Percentiles rank a stretch among this genome's conserved stretches.
These are phyloP conservation scores for Hermetia illucens DNA, from an alignment of 1,140 invertebrate species.

Conservation along the genomic window DNA sequence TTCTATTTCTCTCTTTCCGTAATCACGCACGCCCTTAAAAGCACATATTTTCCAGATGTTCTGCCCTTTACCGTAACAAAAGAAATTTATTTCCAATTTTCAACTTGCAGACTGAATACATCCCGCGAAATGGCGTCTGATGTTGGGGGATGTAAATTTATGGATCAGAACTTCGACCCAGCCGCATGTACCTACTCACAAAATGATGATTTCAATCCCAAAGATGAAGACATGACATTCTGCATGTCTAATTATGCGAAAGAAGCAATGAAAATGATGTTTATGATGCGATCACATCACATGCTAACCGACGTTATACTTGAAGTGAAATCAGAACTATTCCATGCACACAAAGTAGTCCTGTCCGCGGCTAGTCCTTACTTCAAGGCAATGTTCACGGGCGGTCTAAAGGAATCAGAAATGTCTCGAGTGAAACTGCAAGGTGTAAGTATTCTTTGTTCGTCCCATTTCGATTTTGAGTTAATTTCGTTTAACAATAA, in stretches of 20 bases:
- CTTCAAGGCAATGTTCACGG: constrained; percentile 92
- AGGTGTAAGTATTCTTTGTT: constrained; percentile 41
- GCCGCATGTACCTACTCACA: neutral
- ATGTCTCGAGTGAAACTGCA: constrained; percentile 74
- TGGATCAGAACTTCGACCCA: neutral
- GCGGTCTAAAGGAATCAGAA: constrained; percentile 71
- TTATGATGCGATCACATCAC: constrained; percentile 71
- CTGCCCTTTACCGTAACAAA: too few relatives aligned
- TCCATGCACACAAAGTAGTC: constrained; percentile 83
- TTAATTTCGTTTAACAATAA: neutral
- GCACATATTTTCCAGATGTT: too few relatives aligned
- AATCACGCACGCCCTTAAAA: too few relatives aligned
- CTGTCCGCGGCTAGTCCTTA: constrained; percentile 88
- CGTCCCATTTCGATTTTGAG: constrained; percentile 5
- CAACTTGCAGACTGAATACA: too few relatives aligned
- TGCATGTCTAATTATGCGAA: constrained; percentile 72
- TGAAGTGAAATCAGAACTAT: constrained; percentile 69
- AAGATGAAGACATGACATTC: constrained; percentile 61
- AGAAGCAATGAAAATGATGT: constrained; percentile 79
- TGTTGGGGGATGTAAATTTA: constrained; percentile 11
- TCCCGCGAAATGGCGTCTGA: neutral
- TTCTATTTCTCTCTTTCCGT: too few relatives aligned
- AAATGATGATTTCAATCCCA: constrained; percentile 21
- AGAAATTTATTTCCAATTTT: too few relatives aligned
- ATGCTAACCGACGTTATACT: constrained; percentile 83